These are phyloP conservation scores for Labeo rohita DNA, from an alignment of 2,113 vertebrate species.

Conservation along the genomic window DNA sequence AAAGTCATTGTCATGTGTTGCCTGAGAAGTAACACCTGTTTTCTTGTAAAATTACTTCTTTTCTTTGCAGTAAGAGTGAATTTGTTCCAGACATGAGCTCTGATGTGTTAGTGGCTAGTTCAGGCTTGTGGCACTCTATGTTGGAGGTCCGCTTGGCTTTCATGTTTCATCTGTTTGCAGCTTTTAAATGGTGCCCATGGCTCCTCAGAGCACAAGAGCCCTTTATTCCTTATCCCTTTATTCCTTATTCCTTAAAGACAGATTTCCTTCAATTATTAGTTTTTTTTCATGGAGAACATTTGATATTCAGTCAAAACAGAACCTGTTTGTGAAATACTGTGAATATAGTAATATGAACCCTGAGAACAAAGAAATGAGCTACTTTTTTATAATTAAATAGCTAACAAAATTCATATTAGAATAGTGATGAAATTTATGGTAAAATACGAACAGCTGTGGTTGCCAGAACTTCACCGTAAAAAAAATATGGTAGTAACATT, in stretches of 20 bases:
- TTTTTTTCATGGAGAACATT: conserved; percentile 36
- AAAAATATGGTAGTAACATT: too few species aligned
- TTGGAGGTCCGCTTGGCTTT: background rate
- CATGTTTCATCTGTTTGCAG: background rate
- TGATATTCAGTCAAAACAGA: background rate
- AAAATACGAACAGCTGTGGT: too few species aligned
- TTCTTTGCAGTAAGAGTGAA: background rate
- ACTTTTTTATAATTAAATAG: background rate
- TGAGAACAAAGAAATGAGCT: background rate
- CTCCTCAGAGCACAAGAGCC: conserved; percentile 18
- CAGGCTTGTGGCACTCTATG: background rate
- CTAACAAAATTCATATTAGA: background rate
- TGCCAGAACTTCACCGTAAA: too few species aligned
- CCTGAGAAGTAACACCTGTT: background rate
- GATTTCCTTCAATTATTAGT: conserved; percentile 22
- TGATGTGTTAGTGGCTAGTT: conserved; percentile 1
- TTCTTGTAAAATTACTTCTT: background rate
- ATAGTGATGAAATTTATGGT: too few species aligned
- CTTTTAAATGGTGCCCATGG: conserved; percentile 3
- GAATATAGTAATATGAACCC: background rate
- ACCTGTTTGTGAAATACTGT: background rate
- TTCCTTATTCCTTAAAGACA: background rate
- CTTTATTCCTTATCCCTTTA: background rate
- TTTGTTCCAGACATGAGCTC: background rate
- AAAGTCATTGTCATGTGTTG: background rate